Conservation (phyloP, 2,888 invertebrate species). For the Prionchulus punctatus region DNA sequence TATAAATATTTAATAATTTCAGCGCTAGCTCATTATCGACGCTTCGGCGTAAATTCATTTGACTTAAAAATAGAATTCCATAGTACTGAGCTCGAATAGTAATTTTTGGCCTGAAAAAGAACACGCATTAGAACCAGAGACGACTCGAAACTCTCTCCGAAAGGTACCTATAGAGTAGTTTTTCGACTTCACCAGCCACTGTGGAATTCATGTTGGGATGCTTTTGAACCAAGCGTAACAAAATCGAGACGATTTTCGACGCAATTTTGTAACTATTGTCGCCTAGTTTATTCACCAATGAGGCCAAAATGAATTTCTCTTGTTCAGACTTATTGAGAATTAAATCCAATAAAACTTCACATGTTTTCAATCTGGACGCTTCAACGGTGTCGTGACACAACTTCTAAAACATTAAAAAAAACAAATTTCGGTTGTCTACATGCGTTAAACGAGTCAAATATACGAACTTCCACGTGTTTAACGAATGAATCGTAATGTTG, state of each 20-base stretch:
- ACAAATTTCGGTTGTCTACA: constrained; percentile 3
- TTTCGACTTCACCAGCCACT: constrained; percentile 70
- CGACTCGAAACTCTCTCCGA: not conserved
- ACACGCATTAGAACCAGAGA: not conserved
- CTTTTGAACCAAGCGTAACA: constrained; percentile 59
- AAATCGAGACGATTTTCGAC: constrained; percentile 65
- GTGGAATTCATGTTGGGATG: constrained; percentile 83
- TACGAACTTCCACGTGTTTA: constrained; percentile 46
- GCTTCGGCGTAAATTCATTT: constrained; percentile 51
- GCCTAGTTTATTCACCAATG: constrained; percentile 82
- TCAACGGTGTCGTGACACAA: constrained; percentile 63
- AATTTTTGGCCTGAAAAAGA: constrained; percentile 54
- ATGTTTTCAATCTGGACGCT: constrained; percentile 60
- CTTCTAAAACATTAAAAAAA: constrained; percentile 24
- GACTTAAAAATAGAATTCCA: constrained; percentile 73
- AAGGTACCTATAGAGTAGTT: constrained; percentile 50
- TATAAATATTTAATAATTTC: constrained; percentile 72
- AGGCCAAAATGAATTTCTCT: constrained; percentile 56
- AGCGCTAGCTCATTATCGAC: constrained; percentile 55
- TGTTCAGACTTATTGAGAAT: constrained; percentile 63
- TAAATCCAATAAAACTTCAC: constrained; percentile 52
- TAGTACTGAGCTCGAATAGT: constrained; percentile 73
- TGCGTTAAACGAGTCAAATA: constrained; percentile 4
- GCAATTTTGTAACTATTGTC: constrained; percentile 76
- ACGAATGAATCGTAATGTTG: constrained; percentile 55